phyloP scores from a whole-genome alignment of 2,113 vertebrate species.

The mouse (Mus musculus) region DNA sequence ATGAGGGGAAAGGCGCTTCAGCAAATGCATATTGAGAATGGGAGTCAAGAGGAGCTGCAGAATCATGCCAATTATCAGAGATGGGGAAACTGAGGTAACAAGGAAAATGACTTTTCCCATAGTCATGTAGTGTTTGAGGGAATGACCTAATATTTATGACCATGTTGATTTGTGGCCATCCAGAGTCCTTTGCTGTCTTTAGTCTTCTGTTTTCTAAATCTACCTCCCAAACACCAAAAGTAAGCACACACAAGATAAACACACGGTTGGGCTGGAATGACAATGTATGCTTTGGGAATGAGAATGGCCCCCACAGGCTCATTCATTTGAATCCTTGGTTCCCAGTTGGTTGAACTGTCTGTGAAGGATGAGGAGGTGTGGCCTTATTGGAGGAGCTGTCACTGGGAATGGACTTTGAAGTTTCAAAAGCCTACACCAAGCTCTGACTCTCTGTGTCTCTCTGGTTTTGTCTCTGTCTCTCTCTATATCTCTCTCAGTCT shows the following conservation, averaged over 20 bases:
- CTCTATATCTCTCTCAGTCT: not conserved
- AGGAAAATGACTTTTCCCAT: not conserved
- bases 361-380: not conserved
- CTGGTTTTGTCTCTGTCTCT: not conserved
- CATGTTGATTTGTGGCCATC: not conserved
- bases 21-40: not conserved
- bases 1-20: not conserved
- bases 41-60: too few species aligned
- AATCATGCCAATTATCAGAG: not conserved
- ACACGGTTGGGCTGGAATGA: rapidly evolving
- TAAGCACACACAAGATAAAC: too few species aligned
- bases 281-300: not conserved
- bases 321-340: not conserved
- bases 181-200: not conserved
- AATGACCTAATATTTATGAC: not conserved
- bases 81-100: not conserved
- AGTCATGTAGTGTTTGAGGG: rapidly evolving
- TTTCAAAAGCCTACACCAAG: not conserved
- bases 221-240: not conserved
- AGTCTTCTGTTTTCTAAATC: not conserved
- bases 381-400: not conserved
- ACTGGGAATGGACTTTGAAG: not conserved
- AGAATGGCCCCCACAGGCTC: not conserved
- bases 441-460: not conserved
- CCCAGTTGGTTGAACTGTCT: not conserved